Conservation (phyloP, 2,797 vertebrate genomes). For the Sebastiscus tertius region DNA sequence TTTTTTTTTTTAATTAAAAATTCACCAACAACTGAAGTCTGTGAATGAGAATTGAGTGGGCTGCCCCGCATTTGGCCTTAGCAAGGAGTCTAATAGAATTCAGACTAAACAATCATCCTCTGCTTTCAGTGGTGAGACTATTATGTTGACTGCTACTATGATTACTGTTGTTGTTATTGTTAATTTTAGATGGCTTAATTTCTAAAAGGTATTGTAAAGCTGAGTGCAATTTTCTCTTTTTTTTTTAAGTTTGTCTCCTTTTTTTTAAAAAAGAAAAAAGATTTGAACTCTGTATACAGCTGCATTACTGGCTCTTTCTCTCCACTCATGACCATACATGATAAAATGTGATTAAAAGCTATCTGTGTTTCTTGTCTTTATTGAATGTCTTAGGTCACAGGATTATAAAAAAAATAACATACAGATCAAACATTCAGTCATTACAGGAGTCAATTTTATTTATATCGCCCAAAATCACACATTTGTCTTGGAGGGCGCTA, state of each 20-base stretch:
- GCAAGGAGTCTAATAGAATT: conserved; percentile 71
- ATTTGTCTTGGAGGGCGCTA: background rate
- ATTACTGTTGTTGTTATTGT: conserved; percentile 78
- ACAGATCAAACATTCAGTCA: background rate
- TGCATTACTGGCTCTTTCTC: conserved; percentile 81
- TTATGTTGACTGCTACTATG: conserved; percentile 75
- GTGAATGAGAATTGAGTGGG: background rate
- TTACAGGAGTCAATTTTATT: background rate
- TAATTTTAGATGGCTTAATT: conserved; percentile 81
- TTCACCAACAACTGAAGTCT: conserved; percentile 9
- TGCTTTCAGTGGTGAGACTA: conserved; percentile 77
- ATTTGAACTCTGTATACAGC: conserved; percentile 79
- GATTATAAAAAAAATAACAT: background rate
- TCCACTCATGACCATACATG: conserved; percentile 78
- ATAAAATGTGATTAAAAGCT: conserved; percentile 81
- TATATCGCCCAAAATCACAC: background rate
- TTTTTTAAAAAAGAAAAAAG: conserved; percentile 35
- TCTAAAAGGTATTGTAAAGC: conserved; percentile 78
- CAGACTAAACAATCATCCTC: conserved; percentile 74
- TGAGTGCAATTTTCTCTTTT: conserved; percentile 70
- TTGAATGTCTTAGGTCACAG: conserved; percentile 15
- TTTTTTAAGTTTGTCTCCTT: conserved; percentile 59
- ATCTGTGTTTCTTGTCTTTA: conserved; percentile 51
- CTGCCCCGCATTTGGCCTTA: conserved; percentile 28
- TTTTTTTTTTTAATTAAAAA: background rate